Conservation (phyloP, 2,888 invertebrate species). For the Perizoma affinitatum region DNA sequence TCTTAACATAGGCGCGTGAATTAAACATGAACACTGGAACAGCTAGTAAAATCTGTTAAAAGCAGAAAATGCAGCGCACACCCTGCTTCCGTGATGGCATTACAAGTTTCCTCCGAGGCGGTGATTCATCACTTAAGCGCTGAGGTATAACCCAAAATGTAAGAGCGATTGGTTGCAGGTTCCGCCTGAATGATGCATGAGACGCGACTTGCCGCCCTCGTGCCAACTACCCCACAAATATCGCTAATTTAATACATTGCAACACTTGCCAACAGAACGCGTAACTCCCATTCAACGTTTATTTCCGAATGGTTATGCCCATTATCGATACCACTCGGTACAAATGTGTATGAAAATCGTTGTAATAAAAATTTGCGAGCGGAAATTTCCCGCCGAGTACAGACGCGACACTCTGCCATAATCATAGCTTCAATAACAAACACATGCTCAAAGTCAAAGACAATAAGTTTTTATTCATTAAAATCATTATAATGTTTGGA, state of each 20-base stretch:
- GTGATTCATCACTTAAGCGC: slow-evolving; percentile 61
- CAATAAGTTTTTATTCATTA: no score
- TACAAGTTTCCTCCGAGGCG: slow-evolving; percentile 58
- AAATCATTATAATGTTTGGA: no score
- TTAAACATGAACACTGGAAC: slow-evolving; percentile 62
- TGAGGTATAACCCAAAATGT: slow-evolving; percentile 59
- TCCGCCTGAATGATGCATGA: slow-evolving; percentile 64
- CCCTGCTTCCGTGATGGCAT: slow-evolving; percentile 57
- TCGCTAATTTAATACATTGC: slow-evolving; percentile 56
- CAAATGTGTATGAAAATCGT: slow-evolving; percentile 43
- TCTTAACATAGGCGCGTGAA: slow-evolving; percentile 47
- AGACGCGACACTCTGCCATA: slow-evolving; percentile 47
- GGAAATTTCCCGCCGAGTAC: slow-evolving; percentile 41
- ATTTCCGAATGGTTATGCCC: slow-evolving; percentile 37
- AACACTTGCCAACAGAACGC: slow-evolving; percentile 51
- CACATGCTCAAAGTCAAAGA: no score
- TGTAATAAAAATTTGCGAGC: slow-evolving; percentile 61
- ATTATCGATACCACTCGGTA: slow-evolving; percentile 42
- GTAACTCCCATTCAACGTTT: slow-evolving; percentile 33
- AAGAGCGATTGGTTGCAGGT: slow-evolving; percentile 67
- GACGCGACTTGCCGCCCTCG: slow-evolving; percentile 34
- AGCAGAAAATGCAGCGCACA: slow-evolving; percentile 58
- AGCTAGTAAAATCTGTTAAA: slow-evolving; percentile 66
- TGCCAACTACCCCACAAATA: slow-evolving; percentile 30
- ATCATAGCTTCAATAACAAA: slow-evolving; percentile 48